Evolutionary conservation across 2,797 vertebrate genomes (phyloP), one percentile per base, ranked within the genome.

Genomic region (Gouania willdenowi): DNA sequence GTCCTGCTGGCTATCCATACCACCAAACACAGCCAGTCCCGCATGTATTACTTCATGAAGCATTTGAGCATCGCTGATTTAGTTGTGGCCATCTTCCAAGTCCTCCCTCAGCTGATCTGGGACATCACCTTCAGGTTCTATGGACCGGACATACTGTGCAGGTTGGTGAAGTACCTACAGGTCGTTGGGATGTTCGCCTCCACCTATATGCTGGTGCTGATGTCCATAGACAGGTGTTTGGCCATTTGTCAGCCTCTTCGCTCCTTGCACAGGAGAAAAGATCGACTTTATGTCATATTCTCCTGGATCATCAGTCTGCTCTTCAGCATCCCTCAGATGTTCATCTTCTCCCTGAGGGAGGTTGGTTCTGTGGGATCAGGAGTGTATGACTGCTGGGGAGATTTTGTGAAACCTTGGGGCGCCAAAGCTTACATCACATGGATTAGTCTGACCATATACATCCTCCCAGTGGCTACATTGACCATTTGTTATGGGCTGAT

Each of bases 41-140:
- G 94, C 43, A 94, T 97, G 91, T 93, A 94, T 42, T 96, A 92
- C 77, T 96, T 97, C 82, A 96, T 97, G 92, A 96, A 94, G 75
- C 94, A 97, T 78, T 70, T 97, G 47, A 96, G 94, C 87, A 92
- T 97, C 17, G 93, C 94, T 1, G 94, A 97, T 70, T 78, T 97
- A 30, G 91, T 94, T 0, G 94, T 97, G 61, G 94, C 94, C 1
- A 56, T 97, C 36, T 97, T 96, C 59, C 94, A 97, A 78, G 93
- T 97, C 28, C 87, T 97, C 42, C 94, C 94, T 4, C 94, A 97
- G 71, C 93, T 97, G 49, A 91, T 96, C 24, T 97, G 94, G 94
- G 94, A 97, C 85, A 92, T 97, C 57, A 97, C 94, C 6, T 97
- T 94, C 79, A 90, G 93, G 13, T 97, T 97, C 74, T 91, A 94